Conservation (phyloP, 2,888 invertebrate species). For the Caenorhabditis sp. region DNA sequence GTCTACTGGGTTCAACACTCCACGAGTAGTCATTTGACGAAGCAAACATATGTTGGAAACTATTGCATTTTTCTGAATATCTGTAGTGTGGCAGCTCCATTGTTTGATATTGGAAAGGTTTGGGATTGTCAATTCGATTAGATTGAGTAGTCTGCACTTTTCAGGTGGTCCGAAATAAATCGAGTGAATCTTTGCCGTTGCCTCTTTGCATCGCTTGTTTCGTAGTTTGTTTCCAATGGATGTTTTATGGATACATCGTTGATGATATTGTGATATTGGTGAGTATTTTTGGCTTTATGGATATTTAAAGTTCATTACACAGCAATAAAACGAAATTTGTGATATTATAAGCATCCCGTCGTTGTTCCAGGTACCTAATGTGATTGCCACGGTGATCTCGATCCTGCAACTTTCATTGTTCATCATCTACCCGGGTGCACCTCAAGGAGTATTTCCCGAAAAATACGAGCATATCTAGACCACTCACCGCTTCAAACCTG, state of each 20-base stretch:
- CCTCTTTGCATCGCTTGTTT: slow-evolving; percentile 91
- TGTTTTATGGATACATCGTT: slow-evolving; percentile 90
- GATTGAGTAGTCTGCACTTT: slow-evolving; percentile 79
- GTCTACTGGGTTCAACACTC: slow-evolving; percentile 37
- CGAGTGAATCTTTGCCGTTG: slow-evolving; percentile 92
- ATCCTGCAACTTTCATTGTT: slow-evolving; percentile 90
- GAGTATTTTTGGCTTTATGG: slow-evolving; percentile 77
- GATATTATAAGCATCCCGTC: neutral
- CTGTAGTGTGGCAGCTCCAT: slow-evolving; percentile 78
- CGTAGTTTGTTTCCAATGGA: slow-evolving; percentile 90
- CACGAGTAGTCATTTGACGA: slow-evolving; percentile 11
- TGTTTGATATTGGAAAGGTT: slow-evolving; percentile 73
- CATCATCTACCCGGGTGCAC: slow-evolving; percentile 87
- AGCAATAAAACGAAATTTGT: neutral
- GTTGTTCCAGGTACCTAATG: slow-evolving; percentile 89
- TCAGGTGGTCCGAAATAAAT: slow-evolving; percentile 89
- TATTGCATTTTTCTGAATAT: slow-evolving; percentile 81
- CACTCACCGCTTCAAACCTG: slow-evolving; percentile 34
- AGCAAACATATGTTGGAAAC: slow-evolving; percentile 68
- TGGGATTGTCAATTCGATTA: neutral
- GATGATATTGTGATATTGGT: slow-evolving; percentile 90
- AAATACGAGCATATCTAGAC: slow-evolving; percentile 57
- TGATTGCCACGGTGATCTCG: slow-evolving; percentile 89
- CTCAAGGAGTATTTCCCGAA: slow-evolving; percentile 33
- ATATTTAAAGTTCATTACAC: slow-evolving; percentile 29